Conservation (phyloP, 2,888 invertebrate genomes). For the Limnephilus auricula region DNA sequence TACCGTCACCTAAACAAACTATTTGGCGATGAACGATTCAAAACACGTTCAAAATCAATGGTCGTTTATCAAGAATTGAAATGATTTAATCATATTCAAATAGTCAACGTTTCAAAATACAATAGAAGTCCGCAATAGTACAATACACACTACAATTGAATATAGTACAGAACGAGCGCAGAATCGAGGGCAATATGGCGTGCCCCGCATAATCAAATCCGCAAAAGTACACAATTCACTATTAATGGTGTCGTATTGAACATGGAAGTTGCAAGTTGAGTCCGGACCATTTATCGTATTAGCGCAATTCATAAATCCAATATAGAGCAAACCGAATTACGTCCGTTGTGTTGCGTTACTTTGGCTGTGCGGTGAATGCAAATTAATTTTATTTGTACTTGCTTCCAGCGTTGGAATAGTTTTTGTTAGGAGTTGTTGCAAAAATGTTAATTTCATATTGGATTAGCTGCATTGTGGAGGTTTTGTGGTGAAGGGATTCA, state of each 20-base stretch:
- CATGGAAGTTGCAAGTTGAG: conserved; percentile 43
- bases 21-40: not conserved
- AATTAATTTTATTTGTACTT: conserved; percentile 38
- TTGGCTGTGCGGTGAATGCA: conserved; percentile 34
- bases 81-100: not conserved
- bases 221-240: conserved; percentile 43
- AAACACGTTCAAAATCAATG: not conserved
- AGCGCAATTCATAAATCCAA: conserved; percentile 50
- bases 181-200: conserved; percentile 40
- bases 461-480: conserved; percentile 11
- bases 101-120: not conserved
- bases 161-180: not conserved
- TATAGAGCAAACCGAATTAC: conserved; percentile 48
- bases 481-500: not conserved
- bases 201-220: conserved; percentile 39
- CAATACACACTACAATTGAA: not conserved
- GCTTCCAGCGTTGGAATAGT: conserved; percentile 5
- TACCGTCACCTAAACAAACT: not conserved
- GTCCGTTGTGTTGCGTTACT: conserved; percentile 44
- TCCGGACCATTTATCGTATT: conserved; percentile 48
- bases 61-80: not conserved
- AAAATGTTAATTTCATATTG: conserved; percentile 23
- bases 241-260: conserved; percentile 47
- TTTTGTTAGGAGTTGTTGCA: conserved; percentile 24
- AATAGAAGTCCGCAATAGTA: not conserved